Base-by-base conservation (phyloP, 2,113 vertebrate species). In the Coryphaenoides rupestris region DNA sequence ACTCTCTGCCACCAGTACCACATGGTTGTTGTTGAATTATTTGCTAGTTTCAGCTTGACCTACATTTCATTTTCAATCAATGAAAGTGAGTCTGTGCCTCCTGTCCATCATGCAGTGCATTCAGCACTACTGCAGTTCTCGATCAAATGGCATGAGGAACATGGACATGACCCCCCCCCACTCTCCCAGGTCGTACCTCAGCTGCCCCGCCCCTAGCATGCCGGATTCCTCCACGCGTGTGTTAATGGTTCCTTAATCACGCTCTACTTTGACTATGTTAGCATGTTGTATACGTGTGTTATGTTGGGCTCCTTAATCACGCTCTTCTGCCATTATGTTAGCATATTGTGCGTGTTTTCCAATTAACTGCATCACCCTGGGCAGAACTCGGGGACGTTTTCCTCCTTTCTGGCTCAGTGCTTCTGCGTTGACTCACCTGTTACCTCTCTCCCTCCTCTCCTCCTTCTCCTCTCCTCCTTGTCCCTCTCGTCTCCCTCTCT, bases 341-440 rank as follows among this genome's bases (percentile, higher is more conserved):
- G 60, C 58, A 67, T 67, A 65, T 63, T 73, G 47, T 56, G 57
- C 14, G 47, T 58, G 40, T 21, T 60, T 54, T 66, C 22, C 4
- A 47, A 59, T 46, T 55, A 53, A 62, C 58, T 54, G 65, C 62
- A 26, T 24, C 24, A 64, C 78, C 68, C 69, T 40, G 19, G 73
- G 73, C 64, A 66, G 78, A 74, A 74, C 66, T 53, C 47, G 55
- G 73, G 23, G 60, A 62, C 59, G 19, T 70, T 73, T 58, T 33
- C 54, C 58, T 59, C 77, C 45, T 74, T 82, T 78, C 70, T 77
- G 73, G 65, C 69, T 84, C 78, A 72, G 68, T 83, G 74, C 55
- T 55, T 74, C 65, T 71, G 68, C 62, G 64, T 79, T 67, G 63
- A 60, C 67, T 78, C 75, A 77, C 73, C 74, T 83, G 69, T 69